Evolutionary conservation across 2,888 invertebrate genomes (phyloP).

Genomic region (Perdita meconis): DNA sequence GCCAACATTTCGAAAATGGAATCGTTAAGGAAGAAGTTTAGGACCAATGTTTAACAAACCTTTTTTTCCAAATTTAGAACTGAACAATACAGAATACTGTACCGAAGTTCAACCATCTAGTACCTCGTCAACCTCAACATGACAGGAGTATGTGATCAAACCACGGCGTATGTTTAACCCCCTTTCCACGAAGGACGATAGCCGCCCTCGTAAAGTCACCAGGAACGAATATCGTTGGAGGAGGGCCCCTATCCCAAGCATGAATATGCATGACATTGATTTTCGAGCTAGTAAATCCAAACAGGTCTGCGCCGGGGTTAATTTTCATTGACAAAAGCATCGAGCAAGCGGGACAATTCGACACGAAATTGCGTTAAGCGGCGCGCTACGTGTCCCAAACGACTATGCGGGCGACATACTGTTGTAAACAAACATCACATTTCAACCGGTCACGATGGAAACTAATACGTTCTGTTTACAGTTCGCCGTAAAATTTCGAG

Average conservation of each 20-base stretch:
- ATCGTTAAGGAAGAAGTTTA: no score
- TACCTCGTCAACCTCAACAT: no score
- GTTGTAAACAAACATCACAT: conserved; percentile 34
- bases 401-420: neutral
- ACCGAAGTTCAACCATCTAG: no score
- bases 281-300: neutral
- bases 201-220: neutral
- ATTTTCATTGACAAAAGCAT: neutral
- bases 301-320: neutral
- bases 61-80: no score
- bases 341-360: neutral
- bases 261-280: conserved; percentile 24
- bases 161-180: neutral
- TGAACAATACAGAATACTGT: no score
- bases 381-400: neutral
- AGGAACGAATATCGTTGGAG: conserved; percentile 1
- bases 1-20: no score
- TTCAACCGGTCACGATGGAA: neutral
- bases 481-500: neutral
- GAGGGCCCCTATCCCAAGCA: neutral
- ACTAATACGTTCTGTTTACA: conserved; percentile 1
- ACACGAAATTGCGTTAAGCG: neutral
- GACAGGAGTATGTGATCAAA: neutral
- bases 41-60: no score
- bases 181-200: neutral